Evolutionary conservation across 2,113 vertebrate genomes (phyloP).

Genomic region (Romanogobio albipinnatus): DNA sequence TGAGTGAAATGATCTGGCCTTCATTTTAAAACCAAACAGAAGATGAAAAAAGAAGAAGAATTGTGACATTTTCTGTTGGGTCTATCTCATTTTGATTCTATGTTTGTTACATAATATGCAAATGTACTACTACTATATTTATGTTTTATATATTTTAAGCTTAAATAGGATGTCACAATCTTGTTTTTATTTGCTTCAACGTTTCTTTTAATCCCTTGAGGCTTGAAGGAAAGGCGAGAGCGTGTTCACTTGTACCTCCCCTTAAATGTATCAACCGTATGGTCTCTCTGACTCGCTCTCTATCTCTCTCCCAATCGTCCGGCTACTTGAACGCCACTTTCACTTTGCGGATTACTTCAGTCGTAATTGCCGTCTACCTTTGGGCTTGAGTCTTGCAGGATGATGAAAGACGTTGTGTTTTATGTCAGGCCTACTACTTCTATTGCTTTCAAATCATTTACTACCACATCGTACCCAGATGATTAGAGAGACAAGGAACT

Average conservation of each 20-base stretch:
- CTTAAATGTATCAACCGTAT: not conserved
- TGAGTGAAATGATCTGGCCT: not conserved
- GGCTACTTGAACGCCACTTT: not conserved
- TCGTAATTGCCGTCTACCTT: not conserved
- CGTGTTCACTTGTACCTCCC: not conserved
- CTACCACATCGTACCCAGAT: not conserved
- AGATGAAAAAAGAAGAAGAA: not conserved
- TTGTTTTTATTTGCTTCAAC: not conserved
- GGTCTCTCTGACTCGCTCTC: not conserved
- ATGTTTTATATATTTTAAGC: not conserved
- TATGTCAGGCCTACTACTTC: not conserved
- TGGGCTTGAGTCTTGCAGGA: not conserved
- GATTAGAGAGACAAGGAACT: slow-evolving; percentile 11
- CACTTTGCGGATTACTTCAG: not conserved
- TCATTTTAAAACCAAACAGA: not conserved
- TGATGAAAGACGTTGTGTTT: slow-evolving; percentile 20
- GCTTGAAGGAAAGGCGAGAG: not conserved
- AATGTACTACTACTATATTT: not conserved
- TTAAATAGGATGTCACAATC: not conserved
- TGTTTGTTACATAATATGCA: not conserved
- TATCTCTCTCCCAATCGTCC: not conserved
- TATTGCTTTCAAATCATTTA: not conserved
- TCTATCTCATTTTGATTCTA: not conserved
- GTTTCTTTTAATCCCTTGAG: not conserved
- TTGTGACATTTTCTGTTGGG: not conserved